Evolutionary conservation across 2,888 invertebrate species (phyloP), one percentile per base, ranked within the genome.

Genomic region (Laspeyria flexula): DNA sequence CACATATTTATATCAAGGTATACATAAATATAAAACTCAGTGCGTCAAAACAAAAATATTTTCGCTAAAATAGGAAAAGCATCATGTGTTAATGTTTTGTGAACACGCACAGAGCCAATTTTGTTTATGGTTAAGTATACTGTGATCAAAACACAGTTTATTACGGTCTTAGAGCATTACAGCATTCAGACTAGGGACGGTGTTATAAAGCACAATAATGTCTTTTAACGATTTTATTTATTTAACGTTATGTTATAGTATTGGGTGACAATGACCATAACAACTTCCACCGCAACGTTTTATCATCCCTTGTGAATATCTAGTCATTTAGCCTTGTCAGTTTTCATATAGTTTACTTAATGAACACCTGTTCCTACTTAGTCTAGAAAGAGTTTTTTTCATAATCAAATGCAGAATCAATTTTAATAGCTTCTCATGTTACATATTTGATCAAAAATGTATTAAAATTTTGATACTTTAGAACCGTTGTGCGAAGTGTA

Each of bases 41-140:
- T 43, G 11, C n/a, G 34, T 25, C 34, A 7, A 12, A 13, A 35
- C 16, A 27, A 39, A 35, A 27, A 34, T 37, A 38, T 38, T 30
- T 13, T 27, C 16, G 21, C 44, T 30, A 21, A 18, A 12, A 45
- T 16, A 21, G 29, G 25, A 12, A 23, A 27, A 29, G 30, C 21
- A 27, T 45, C 40, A 51, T 33, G 30, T 46, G 34, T 46, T 38
- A 46, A 52, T 46, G 42, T 5, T 12, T 13, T 10, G 18, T 21
- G 11, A 33, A 39, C 51, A 45, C 42, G 51, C 51, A 46, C 42
- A 6, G 23, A 38, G 25, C 37, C 27, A 38, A 46, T 45, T 50
- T 48, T 16, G 27, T 34, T 16, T 40, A 41, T 40, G 33, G 38
- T 18, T 40, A 40, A n/a, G 34, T 40, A 34, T 27, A 40, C 23